Conservation (phyloP, 2,888 invertebrate species). For the Amblyjoppa fuscipennis region DNA sequence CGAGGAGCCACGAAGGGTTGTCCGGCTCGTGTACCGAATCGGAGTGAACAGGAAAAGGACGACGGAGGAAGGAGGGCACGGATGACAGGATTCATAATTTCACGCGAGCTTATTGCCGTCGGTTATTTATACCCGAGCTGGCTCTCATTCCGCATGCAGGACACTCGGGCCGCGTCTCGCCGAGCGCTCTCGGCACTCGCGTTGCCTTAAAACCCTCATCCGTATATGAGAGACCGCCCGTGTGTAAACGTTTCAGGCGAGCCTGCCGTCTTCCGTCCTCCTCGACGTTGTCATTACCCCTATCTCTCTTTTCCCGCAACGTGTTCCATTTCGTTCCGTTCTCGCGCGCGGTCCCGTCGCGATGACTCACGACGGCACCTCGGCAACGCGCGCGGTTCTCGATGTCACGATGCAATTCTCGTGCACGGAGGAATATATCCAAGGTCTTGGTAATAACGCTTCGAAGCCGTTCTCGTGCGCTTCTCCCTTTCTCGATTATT, state of each 20-base stretch:
- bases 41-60: conserved; percentile 27
- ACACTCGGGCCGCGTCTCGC: conserved; percentile 48
- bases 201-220: conserved; percentile 23
- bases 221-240: conserved; percentile 14
- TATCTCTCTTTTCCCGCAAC: conserved; percentile 29
- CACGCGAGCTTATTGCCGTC: conserved; percentile 81
- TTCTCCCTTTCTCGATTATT: conserved; percentile 8
- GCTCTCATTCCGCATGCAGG: conserved; percentile 80
- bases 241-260: conserved; percentile 37
- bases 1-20: conserved; percentile 65
- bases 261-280: conserved; percentile 17
- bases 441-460: conserved; percentile 13
- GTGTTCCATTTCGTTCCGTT: conserved; percentile 49
- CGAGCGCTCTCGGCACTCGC: conserved; percentile 21
- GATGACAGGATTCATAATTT: conserved; percentile 82
- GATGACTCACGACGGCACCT: conserved; percentile 58
- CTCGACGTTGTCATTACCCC: conserved; percentile 12
- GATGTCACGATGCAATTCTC: conserved; percentile 49
- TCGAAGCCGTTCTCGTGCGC: conserved; percentile 6
- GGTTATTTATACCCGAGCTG: conserved; percentile 79
- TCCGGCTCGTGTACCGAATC: conserved; percentile 37
- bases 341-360: conserved; percentile 19
- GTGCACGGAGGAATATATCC: conserved; percentile 21
- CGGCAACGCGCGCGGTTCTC: conserved; percentile 9
- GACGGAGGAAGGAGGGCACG: conserved; percentile 69